A percentile compares a stretch with the other conserved stretches of the same genome.
Conservation (phyloP, 2,797 vertebrate genomes). For the Poeciliopsis turneri region DNA sequence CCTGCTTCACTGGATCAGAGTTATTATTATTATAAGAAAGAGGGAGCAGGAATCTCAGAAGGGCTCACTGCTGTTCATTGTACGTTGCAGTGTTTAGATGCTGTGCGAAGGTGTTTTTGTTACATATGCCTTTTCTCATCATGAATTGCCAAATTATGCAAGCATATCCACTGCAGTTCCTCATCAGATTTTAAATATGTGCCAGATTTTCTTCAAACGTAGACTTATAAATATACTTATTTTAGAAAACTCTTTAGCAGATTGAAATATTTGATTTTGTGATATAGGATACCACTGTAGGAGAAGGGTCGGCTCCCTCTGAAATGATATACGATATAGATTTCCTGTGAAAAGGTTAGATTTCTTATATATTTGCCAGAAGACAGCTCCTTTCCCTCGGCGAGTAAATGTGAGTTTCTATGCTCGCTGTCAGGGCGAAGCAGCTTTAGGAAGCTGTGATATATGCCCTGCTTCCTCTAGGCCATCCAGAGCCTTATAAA, state of each 20-base stretch:
- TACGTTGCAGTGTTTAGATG: slow-evolving; percentile 43
- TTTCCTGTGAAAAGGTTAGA: slow-evolving; percentile 60
- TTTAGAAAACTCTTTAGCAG: slow-evolving; percentile 45
- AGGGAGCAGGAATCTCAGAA: slow-evolving; percentile 15
- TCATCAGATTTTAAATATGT: slow-evolving; percentile 48
- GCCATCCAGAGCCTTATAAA: slow-evolving; percentile 77
- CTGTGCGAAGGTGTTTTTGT: slow-evolving; percentile 26
- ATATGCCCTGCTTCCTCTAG: slow-evolving; percentile 69
- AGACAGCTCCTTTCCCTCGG: slow-evolving; percentile 45
- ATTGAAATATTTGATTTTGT: slow-evolving; percentile 47
- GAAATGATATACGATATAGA: slow-evolving; percentile 52
- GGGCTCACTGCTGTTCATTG: slow-evolving; percentile 30
- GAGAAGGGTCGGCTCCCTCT: slow-evolving; percentile 33
- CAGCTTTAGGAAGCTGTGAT: slow-evolving; percentile 72
- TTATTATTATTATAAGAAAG: slow-evolving; percentile 10
- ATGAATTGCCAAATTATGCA: slow-evolving; percentile 75
- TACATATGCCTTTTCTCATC: slow-evolving; percentile 66
- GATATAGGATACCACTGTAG: slow-evolving; percentile 37
- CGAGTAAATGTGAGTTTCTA: slow-evolving; percentile 58
- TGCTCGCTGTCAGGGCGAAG: slow-evolving; percentile 60
- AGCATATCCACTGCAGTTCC: slow-evolving; percentile 63
- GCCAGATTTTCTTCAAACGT: slow-evolving; percentile 49
- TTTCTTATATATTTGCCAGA: slow-evolving; percentile 64
- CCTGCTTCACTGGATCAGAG: slow-evolving; percentile 27
- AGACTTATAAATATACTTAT: slow-evolving; percentile 30